phyloP scores from a whole-genome alignment of 2,888 invertebrate genomes.

The Leucophora obtusa region DNA sequence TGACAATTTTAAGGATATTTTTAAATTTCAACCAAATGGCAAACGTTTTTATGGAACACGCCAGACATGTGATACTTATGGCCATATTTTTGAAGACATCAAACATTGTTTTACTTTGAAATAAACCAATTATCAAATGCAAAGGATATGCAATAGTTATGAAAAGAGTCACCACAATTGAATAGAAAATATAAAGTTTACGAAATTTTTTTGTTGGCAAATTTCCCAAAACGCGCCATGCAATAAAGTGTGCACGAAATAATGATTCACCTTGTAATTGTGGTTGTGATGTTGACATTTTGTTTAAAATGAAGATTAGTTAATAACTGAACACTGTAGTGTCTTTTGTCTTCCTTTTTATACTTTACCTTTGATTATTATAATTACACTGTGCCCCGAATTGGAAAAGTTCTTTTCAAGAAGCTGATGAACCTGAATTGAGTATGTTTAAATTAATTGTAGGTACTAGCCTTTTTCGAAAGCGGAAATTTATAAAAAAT shows the following conservation, averaged over 20 bases:
- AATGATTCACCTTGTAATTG: conserved; percentile 16
- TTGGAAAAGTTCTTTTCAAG: too few relatives aligned
- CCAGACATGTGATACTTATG: conserved; percentile 53
- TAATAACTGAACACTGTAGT: too few relatives aligned
- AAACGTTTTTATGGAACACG: conserved; percentile 56
- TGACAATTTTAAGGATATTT: conserved; percentile 47
- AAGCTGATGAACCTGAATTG: too few relatives aligned
- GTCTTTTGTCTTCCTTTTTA: too few relatives aligned
- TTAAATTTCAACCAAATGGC: conserved; percentile 57
- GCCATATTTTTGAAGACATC: conserved; percentile 61
- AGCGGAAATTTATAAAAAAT: too few relatives aligned
- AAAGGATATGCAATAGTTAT: conserved; percentile 61
- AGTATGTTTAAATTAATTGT: too few relatives aligned
- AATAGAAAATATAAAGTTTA: conserved; percentile 43
- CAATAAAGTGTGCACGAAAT: conserved; percentile 41
- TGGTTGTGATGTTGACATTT: too few relatives aligned
- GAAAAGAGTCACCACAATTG: conserved; percentile 48
- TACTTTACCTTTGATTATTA: too few relatives aligned
- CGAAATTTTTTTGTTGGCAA: conserved; percentile 33
- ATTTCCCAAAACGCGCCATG: conserved; percentile 52
- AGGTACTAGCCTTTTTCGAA: too few relatives aligned
- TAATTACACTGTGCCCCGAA: too few relatives aligned
- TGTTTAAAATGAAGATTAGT: too few relatives aligned
- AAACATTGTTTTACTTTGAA: conserved; percentile 34
- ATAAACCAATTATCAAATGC: conserved; percentile 63